These are phyloP conservation scores for Clavelina lepadiformis DNA, from an alignment of 23 tunicate species.

Conservation along the genomic window DNA sequence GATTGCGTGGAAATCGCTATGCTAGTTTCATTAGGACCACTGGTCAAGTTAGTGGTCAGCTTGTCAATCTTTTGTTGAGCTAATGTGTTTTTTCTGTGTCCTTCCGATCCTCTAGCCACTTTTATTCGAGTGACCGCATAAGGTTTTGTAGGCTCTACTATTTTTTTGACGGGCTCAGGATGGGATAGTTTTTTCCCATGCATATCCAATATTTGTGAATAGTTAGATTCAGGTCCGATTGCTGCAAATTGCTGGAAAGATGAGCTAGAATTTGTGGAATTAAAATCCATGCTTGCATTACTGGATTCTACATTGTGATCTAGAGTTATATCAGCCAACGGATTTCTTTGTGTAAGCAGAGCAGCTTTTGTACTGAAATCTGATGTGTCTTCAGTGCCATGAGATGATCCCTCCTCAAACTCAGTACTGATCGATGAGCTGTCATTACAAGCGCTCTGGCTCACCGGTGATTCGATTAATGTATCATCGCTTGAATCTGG, in stretches of 20 bases:
- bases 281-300: neutral
- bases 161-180: neutral
- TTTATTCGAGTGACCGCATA: constrained; percentile 4
- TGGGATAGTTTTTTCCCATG: constrained; percentile 15
- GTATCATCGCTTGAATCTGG: constrained; percentile 44
- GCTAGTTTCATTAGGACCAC: constrained; percentile 1
- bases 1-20: neutral
- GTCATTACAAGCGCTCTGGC: constrained; percentile 3
- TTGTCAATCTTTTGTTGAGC: constrained; percentile 43
- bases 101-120: neutral
- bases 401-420: constrained; percentile 26
- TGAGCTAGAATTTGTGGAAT: neutral
- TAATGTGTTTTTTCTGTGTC: constrained; percentile 39
- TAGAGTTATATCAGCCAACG: constrained; percentile 70
- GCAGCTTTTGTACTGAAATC: constrained; percentile 64
- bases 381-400: constrained; percentile 28
- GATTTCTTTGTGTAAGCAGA: constrained; percentile 61
- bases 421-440: constrained; percentile 29
- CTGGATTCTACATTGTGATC: constrained; percentile 26
- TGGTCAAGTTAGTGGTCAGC: constrained; percentile 11
- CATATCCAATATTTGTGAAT: constrained; percentile 31
- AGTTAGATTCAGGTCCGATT: no score
- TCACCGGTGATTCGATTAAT: neutral
- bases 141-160: constrained; percentile 2
- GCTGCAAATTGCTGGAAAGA: constrained; percentile 5